Percentiles rank a stretch among this genome's conserved stretches.
Evolutionary conservation across 2,888 invertebrate species (phyloP).

Genomic region (Eurytoma californica): DNA sequence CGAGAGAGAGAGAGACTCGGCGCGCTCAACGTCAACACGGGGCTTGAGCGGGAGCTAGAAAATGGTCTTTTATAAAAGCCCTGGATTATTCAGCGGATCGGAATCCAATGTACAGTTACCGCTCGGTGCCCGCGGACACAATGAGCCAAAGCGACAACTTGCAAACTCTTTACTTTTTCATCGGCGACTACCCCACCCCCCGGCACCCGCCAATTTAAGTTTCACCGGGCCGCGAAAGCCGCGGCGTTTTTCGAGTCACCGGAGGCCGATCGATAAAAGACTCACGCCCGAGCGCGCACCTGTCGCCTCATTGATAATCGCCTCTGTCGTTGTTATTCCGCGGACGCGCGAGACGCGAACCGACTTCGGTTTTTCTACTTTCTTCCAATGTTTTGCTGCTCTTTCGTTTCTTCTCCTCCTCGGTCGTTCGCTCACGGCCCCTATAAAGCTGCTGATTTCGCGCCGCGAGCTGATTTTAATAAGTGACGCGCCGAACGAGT

Average conservation of each 20-base stretch:
- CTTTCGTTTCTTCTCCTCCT: not conserved
- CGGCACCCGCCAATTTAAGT: not conserved
- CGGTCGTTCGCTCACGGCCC: not conserved
- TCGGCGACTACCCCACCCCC: not conserved
- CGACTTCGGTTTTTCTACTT: not conserved
- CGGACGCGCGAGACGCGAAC: conserved; percentile 42
- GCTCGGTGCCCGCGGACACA: conserved; percentile 19
- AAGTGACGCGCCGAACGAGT: not conserved
- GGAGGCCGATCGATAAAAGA: conserved; percentile 70
- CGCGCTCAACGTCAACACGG: conserved; percentile 34
- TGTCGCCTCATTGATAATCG: conserved; percentile 68
- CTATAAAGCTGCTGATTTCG: conserved; percentile 19
- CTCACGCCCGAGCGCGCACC: conserved; percentile 71
- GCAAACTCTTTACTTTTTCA: conserved; percentile 50
- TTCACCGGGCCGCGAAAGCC: not conserved
- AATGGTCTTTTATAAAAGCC: conserved; percentile 60
- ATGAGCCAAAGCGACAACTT: conserved; percentile 49
- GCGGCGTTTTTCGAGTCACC: conserved; percentile 23
- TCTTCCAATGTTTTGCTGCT: not conserved
- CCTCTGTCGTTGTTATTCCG: conserved; percentile 69
- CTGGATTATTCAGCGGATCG: conserved; percentile 70
- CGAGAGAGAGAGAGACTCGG: conserved; percentile 19
- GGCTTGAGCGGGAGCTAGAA: conserved; percentile 46
- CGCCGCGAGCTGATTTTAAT: not conserved
- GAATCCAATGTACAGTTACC: conserved; percentile 71